phyloP scores from a whole-genome alignment of 2,113 vertebrate species.

The Hydrochoerus hydrochaeris region DNA sequence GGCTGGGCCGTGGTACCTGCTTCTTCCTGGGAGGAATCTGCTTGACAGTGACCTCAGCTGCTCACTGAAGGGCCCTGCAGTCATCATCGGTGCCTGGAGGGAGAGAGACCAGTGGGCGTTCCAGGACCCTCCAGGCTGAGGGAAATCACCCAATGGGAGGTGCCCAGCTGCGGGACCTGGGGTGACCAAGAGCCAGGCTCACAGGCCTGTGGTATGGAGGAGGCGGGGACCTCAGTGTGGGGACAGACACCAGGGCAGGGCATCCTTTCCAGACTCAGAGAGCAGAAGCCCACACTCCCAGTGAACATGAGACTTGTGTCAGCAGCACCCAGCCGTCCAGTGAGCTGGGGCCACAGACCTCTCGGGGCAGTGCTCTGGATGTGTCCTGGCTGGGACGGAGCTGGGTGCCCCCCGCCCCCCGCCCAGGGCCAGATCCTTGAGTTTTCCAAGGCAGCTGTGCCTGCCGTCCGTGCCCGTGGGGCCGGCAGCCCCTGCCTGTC shows the following conservation, averaged over 20 bases:
- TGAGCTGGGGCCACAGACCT: conserved; percentile 6
- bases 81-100: not conserved
- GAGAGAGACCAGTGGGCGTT: not conserved
- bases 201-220: not conserved
- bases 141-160: accelerated
- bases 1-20: accelerated
- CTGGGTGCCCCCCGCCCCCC: too few relatives aligned
- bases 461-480: not conserved
- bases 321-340: conserved; percentile 24
- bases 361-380: not conserved
- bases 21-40: not conserved
- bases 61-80: not conserved
- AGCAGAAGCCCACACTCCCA: not conserved
- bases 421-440: not conserved
- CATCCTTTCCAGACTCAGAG: not conserved
- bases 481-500: accelerated
- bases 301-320: not conserved
- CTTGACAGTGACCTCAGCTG: accelerated
- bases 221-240: accelerated
- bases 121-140: not conserved
- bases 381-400: not conserved
- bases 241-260: not conserved
- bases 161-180: accelerated
- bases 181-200: not conserved
- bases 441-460: not conserved